Conservation (phyloP, 2,797 vertebrate genomes). For the Bradypodion ventrale region DNA sequence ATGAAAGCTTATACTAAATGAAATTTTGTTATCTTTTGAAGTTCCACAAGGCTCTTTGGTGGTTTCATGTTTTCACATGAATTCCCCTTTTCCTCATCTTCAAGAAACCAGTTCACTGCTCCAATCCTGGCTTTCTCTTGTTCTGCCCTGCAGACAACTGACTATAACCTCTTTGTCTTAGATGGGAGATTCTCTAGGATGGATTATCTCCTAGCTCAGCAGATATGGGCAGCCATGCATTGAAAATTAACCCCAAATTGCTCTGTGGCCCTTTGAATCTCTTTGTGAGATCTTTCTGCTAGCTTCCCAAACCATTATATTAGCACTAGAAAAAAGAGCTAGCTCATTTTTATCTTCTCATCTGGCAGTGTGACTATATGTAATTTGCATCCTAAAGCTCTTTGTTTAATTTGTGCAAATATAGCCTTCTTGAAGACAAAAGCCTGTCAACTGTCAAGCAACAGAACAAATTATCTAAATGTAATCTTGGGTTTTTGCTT, state of each 20-base stretch:
- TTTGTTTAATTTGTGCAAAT: neutral
- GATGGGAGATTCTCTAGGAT: neutral
- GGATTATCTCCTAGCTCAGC: no score
- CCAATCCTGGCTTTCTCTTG: no score
- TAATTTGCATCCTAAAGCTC: neutral
- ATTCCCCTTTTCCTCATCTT: neutral
- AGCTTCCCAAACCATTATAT: neutral
- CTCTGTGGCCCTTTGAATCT: neutral
- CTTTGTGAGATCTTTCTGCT: neutral
- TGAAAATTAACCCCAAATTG: neutral
- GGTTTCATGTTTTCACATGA: neutral
- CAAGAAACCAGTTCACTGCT: neutral
- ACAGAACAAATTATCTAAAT: neutral
- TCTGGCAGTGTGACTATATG: neutral
- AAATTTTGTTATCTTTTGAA: no score
- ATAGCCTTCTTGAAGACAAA: neutral
- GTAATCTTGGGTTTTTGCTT: neutral
- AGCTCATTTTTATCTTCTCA: neutral
- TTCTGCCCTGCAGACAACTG: neutral
- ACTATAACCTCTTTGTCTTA: neutral
- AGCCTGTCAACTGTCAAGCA: neutral
- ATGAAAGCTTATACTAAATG: no score
- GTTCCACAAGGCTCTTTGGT: no score
- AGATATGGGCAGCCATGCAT: neutral
- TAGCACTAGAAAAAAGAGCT: neutral